phyloP scores from a whole-genome alignment of 2,797 vertebrate species.

The Leuciscus waleckii region DNA sequence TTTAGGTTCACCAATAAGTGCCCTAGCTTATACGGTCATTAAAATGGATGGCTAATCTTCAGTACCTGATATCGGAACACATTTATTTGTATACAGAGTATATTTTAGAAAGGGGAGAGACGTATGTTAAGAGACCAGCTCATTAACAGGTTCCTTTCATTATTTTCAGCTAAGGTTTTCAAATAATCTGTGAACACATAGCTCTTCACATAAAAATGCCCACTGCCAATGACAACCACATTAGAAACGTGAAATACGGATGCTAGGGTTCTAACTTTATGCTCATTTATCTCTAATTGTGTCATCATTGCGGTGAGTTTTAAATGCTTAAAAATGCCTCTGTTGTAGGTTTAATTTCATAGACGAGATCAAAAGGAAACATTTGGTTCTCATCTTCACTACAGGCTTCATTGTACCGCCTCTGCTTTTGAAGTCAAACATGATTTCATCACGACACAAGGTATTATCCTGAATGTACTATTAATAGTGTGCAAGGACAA shows the following conservation, averaged over 20 bases:
- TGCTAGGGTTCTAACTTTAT: background rate
- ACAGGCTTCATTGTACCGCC: background rate
- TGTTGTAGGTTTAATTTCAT: background rate
- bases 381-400: background rate
- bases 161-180: background rate
- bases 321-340: background rate
- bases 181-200: conserved; percentile 9
- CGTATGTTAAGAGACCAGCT: conserved; percentile 67
- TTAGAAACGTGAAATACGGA: background rate
- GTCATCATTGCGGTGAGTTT: background rate
- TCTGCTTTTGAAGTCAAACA: background rate
- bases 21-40: conserved; percentile 22
- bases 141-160: conserved; percentile 67
- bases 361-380: background rate
- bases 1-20: conserved; percentile 51
- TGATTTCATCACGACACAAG: background rate
- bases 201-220: background rate
- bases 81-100: background rate
- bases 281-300: background rate
- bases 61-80: conserved; percentile 37
- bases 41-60: conserved; percentile 8
- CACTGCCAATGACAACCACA: background rate
- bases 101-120: background rate
- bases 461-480: background rate
- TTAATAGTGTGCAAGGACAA: background rate